A percentile compares a stretch with the other conserved stretches of the same genome.
These are phyloP conservation scores for Tortricodes alternella DNA, from an alignment of 2,888 invertebrate genomes.

Conservation along the genomic window DNA sequence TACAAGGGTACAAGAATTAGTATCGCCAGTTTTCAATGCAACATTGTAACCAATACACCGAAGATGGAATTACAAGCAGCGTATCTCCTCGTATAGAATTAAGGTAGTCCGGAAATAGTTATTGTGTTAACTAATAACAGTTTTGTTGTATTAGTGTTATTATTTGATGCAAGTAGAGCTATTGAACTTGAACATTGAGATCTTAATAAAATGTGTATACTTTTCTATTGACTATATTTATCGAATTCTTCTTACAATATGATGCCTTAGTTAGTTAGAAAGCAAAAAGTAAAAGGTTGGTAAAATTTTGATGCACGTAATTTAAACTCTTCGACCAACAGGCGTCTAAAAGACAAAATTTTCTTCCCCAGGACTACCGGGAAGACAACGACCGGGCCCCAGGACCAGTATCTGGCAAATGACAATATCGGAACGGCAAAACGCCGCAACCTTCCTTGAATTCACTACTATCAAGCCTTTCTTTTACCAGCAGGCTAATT, in stretches of 20 bases:
- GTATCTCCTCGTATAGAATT: too few relatives aligned
- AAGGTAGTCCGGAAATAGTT: too few relatives aligned
- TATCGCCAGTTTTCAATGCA: too few relatives aligned
- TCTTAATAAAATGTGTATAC: too few relatives aligned
- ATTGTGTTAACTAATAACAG: too few relatives aligned
- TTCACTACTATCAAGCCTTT: conserved; percentile 69
- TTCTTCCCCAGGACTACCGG: conserved; percentile 50
- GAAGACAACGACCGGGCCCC: conserved; percentile 51
- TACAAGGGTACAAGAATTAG: too few relatives aligned
- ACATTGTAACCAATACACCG: too few relatives aligned
- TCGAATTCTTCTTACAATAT: neutral
- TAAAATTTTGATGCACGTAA: conserved; percentile 18
- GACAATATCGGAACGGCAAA: conserved; percentile 72
- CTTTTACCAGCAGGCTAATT: conserved; percentile 73
- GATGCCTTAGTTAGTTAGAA: conserved; percentile 8
- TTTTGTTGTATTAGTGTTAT: too few relatives aligned
- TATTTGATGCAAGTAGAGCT: too few relatives aligned
- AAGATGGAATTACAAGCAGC: too few relatives aligned
- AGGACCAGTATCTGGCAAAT: conserved; percentile 75
- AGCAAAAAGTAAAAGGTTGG: conserved; percentile 13
- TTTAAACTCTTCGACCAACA: neutral
- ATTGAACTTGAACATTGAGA: too few relatives aligned
- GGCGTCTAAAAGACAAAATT: conserved; percentile 38
- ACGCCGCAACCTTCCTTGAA: conserved; percentile 71
- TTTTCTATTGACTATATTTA: neutral